Evolutionary conservation across 2,797 vertebrate genomes (phyloP).

Genomic region (Gastrophryne carolinensis): DNA sequence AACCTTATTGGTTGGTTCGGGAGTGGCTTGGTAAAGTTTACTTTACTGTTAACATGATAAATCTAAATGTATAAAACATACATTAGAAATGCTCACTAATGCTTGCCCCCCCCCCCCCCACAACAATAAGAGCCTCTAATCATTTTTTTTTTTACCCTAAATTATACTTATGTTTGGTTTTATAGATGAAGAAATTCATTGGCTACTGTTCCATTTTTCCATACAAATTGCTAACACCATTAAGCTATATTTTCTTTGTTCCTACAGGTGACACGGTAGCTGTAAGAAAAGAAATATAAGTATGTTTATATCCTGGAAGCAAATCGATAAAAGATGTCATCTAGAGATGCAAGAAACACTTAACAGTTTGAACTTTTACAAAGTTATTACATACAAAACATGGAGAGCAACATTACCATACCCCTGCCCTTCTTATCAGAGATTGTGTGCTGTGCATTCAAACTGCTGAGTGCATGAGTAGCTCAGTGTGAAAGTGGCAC

Average conservation of each 20-base stretch:
- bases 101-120: no score
- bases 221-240: neutral
- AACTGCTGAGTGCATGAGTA: slow-evolving; percentile 20
- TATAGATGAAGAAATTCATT: no score
- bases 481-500: neutral
- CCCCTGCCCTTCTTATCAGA: neutral
- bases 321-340: slow-evolving; percentile 2
- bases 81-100: no score
- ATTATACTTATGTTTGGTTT: no score
- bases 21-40: no score
- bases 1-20: no score
- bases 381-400: neutral
- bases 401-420: slow-evolving; percentile 20
- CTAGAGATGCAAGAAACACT: slow-evolving; percentile 17
- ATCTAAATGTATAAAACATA: no score
- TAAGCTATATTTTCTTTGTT: neutral
- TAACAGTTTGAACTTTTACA: slow-evolving; percentile 3
- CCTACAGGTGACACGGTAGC: slow-evolving; percentile 40
- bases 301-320: neutral
- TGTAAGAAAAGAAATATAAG: neutral
- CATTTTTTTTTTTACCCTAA: no score
- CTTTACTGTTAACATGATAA: no score
- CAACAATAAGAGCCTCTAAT: no score
- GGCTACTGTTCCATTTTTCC: no score
- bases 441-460: neutral